A percentile compares a stretch with the other conserved stretches of the same genome.
These are phyloP conservation scores for Troglohyphantes excavatus DNA, from an alignment of 2,888 invertebrate species.

Conservation along the genomic window DNA sequence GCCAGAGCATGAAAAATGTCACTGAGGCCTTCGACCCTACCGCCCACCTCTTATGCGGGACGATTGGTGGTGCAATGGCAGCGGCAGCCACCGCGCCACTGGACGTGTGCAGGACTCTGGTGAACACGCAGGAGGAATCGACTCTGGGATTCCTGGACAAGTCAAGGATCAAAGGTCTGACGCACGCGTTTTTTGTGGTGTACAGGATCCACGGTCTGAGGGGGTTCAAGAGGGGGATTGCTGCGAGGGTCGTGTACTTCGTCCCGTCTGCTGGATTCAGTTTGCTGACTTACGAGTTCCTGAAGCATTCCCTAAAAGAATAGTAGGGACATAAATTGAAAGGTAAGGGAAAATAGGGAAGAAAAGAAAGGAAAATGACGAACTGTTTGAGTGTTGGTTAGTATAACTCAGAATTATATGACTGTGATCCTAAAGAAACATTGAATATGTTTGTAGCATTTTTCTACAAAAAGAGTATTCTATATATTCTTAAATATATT, in stretches of 20 bases:
- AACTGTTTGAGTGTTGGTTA: too few species aligned
- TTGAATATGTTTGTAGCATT: too few species aligned
- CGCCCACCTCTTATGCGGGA: background rate
- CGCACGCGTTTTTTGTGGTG: background rate
- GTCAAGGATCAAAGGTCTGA: background rate
- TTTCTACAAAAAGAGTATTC: too few species aligned
- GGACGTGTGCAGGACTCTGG: conserved; percentile 24
- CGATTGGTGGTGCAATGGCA: background rate
- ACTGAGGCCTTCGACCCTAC: background rate
- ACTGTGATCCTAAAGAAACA: too few species aligned
- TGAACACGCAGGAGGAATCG: conserved; percentile 33
- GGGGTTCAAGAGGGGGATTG: conserved; percentile 24
- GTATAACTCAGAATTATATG: too few species aligned
- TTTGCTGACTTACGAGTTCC: background rate
- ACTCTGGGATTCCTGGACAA: background rate
- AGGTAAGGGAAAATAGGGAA: too few species aligned
- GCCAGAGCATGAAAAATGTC: conserved; percentile 1
- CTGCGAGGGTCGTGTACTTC: background rate
- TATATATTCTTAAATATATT: too few species aligned
- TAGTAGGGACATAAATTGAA: too few species aligned
- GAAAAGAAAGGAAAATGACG: too few species aligned
- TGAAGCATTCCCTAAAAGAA: background rate
- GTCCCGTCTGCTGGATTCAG: background rate
- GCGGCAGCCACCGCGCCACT: conserved; percentile 2
- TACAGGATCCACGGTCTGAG: background rate